Percentiles rank a stretch among this genome's conserved stretches.
Conservation (phyloP, 2,113 vertebrate species). For the Spilogale gracilis region DNA sequence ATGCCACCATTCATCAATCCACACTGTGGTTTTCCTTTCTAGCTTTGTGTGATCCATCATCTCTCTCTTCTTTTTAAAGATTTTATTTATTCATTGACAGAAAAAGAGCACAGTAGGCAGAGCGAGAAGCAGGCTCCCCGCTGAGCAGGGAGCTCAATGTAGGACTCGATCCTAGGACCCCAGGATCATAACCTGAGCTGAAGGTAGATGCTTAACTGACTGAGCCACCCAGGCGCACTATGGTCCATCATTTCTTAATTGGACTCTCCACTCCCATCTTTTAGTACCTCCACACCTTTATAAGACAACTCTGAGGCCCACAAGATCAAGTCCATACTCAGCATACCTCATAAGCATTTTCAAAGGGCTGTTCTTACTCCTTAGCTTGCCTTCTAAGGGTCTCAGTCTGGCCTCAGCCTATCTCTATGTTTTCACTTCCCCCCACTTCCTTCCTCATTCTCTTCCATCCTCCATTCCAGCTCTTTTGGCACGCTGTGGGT, state of each 20-base stretch:
- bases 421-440: background rate
- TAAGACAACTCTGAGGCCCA: background rate
- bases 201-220: no score
- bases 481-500: background rate
- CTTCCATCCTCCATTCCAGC: background rate
- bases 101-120: no score
- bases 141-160: no score
- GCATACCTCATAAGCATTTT: background rate
- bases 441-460: background rate
- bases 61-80: background rate
- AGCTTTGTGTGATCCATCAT: background rate
- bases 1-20: background rate
- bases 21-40: background rate
- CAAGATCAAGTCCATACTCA: background rate
- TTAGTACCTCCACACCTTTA: background rate
- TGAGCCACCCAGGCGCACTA: no score
- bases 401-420: background rate
- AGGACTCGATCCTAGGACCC: no score
- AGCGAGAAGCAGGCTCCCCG: no score
- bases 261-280: background rate
- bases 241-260: background rate
- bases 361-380: background rate
- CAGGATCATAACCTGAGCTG: no score
- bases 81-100: no score
- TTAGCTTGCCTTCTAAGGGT: background rate